phyloP scores from a whole-genome alignment of 1,140 invertebrate species.

The Helicoverpa zea region DNA sequence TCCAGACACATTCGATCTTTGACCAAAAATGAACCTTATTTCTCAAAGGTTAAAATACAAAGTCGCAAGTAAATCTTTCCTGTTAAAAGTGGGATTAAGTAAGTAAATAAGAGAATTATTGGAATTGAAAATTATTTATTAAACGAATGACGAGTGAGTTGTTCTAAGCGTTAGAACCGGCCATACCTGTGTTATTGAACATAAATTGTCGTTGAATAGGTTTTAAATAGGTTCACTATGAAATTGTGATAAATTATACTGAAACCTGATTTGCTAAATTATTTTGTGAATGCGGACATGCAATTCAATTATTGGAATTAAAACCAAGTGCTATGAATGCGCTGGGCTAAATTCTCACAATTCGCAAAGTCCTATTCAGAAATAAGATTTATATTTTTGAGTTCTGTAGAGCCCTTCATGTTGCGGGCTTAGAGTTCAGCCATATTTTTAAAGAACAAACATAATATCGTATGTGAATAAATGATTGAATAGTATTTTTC shows the following conservation, averaged over 20 bases:
- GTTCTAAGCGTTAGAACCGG: neutral
- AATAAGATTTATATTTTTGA: no score
- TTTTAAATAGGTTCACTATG: neutral
- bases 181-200: conserved; percentile 5
- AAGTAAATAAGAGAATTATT: conserved; percentile 29
- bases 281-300: neutral
- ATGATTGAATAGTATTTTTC: no score
- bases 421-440: no score
- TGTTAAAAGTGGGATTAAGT: conserved; percentile 2
- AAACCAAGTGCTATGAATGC: neutral
- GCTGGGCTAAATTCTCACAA: neutral
- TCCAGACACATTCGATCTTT: neutral
- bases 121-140: neutral
- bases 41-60: neutral
- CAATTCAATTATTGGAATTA: neutral
- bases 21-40: conserved; percentile 2
- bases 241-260: conserved; percentile 8
- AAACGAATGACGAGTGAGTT: conserved; percentile 21
- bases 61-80: neutral
- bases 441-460: no score
- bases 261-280: neutral
- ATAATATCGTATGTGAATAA: no score
- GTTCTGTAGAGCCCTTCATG: no score
- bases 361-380: no score
- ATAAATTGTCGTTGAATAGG: conserved; percentile 26